A percentile compares a stretch with the other conserved stretches of the same genome.
phyloP scores from a whole-genome alignment of 2,113 vertebrate species.

The Pampusana beccarii region DNA sequence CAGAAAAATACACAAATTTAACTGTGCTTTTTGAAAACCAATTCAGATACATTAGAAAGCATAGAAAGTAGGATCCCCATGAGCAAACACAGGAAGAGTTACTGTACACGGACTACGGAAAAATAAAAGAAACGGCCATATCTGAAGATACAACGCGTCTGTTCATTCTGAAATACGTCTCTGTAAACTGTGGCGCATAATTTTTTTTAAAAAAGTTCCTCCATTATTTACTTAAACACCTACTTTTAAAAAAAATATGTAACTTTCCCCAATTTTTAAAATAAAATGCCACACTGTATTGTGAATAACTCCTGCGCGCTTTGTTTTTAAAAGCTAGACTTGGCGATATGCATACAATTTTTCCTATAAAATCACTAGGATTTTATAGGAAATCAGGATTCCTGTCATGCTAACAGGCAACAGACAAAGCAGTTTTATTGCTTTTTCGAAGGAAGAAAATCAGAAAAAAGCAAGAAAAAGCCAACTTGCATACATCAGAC shows the following conservation, averaged over 20 bases:
- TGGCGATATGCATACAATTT: slow-evolving; percentile 71
- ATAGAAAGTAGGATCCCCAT: slow-evolving; percentile 39
- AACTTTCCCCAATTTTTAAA: slow-evolving; percentile 71
- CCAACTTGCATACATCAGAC: background rate
- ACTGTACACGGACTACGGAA: slow-evolving; percentile 45
- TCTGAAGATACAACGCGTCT: slow-evolving; percentile 9
- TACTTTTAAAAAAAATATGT: slow-evolving; percentile 77
- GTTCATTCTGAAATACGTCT: slow-evolving; percentile 62
- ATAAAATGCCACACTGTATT: slow-evolving; percentile 76
- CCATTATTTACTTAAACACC: slow-evolving; percentile 70
- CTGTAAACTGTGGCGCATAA: slow-evolving; percentile 72
- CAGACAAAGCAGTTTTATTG: slow-evolving; percentile 78
- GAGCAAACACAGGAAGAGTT: slow-evolving; percentile 58
- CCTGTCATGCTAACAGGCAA: slow-evolving; percentile 55
- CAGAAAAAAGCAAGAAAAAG: slow-evolving; percentile 39
- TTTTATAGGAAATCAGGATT: slow-evolving; percentile 68
- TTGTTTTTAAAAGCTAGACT: slow-evolving; percentile 65
- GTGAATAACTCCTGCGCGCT: slow-evolving; percentile 62
- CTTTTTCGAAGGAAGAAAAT: slow-evolving; percentile 67
- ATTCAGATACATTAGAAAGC: slow-evolving; percentile 39
- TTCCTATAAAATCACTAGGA: slow-evolving; percentile 70
- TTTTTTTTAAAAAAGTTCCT: slow-evolving; percentile 73
- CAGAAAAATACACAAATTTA: background rate
- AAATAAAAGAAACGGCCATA: slow-evolving; percentile 47
- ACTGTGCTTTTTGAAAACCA: slow-evolving; percentile 8